Evolutionary conservation across 2,113 vertebrate species (phyloP).

Genomic region (Cavia aperea): DNA sequence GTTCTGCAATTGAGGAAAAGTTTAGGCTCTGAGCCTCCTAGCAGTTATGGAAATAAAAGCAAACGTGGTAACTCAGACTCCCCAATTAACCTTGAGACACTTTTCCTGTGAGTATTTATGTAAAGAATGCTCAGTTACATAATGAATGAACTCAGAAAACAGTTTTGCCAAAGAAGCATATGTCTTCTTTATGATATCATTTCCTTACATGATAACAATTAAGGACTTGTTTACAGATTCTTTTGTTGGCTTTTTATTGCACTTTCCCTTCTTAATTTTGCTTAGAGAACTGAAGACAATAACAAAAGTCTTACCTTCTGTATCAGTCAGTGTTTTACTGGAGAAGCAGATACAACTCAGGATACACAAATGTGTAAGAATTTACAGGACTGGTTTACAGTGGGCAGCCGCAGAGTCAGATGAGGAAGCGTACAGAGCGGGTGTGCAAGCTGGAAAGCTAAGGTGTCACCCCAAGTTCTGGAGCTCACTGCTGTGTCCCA

Average conservation of each 20-base stretch:
- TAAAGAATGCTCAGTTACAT: neutral
- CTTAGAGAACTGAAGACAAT: neutral
- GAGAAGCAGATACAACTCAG: neutral
- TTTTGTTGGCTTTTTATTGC: neutral
- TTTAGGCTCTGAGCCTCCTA: neutral
- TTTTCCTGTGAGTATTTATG: conserved; percentile 4
- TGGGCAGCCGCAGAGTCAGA: neutral
- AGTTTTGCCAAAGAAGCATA: neutral
- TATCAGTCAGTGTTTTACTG: neutral
- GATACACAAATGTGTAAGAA: neutral
- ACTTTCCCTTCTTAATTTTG: neutral
- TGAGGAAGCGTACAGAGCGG: neutral
- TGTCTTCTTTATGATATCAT: neutral
- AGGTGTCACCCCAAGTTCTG: too few species aligned
- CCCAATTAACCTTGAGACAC: neutral
- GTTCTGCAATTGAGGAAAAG: neutral
- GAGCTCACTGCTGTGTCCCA: neutral
- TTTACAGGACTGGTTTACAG: neutral
- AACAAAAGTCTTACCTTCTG: neutral
- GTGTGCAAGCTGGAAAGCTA: neutral
- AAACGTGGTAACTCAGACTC: neutral
- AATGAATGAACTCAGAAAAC: neutral
- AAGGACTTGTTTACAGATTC: neutral
- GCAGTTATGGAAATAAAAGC: neutral
- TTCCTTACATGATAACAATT: neutral